These are phyloP conservation scores for Eurytoma californica DNA, from an alignment of 2,888 invertebrate genomes.

Conservation along the genomic window DNA sequence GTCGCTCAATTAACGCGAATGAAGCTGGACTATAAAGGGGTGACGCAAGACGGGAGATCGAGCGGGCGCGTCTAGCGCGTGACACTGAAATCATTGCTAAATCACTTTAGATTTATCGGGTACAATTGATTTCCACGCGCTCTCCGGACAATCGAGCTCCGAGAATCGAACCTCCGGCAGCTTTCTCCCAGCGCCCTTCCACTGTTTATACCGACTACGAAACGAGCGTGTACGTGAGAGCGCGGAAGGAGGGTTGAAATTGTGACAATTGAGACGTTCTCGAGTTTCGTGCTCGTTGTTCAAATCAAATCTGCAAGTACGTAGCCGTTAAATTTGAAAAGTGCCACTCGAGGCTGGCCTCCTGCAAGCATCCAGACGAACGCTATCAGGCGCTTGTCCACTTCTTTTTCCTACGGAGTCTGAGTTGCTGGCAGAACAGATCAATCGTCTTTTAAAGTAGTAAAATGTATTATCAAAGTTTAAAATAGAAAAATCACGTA, in stretches of 20 bases:
- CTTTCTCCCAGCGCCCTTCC: not conserved
- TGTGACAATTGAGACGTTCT: slow-evolving; percentile 40
- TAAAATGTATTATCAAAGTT: no score
- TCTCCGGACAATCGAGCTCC: not conserved
- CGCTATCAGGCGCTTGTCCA: not conserved
- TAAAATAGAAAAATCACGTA: no score
- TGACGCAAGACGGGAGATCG: not conserved
- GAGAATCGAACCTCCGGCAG: not conserved
- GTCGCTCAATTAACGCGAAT: slow-evolving; percentile 25
- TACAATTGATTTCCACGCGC: slow-evolving; percentile 29
- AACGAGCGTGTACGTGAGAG: not conserved
- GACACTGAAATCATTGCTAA: slow-evolving; percentile 41
- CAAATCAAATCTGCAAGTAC: slow-evolving; percentile 2
- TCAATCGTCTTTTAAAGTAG: no score
- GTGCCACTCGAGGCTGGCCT: slow-evolving; percentile 32
- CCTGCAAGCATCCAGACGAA: not conserved
- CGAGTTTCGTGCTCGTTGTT: slow-evolving; percentile 28
- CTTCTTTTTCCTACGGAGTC: no score
- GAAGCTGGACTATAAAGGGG: not conserved
- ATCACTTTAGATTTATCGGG: slow-evolving; percentile 41
- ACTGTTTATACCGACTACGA: not conserved
- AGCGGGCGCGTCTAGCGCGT: not conserved
- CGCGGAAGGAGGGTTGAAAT: not conserved
- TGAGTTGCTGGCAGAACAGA: no score
- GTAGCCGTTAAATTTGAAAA: slow-evolving; percentile 44